Conservation (phyloP, 53 echinoderm and acorn worm genomes). For the Zoroaster sp. region DNA sequence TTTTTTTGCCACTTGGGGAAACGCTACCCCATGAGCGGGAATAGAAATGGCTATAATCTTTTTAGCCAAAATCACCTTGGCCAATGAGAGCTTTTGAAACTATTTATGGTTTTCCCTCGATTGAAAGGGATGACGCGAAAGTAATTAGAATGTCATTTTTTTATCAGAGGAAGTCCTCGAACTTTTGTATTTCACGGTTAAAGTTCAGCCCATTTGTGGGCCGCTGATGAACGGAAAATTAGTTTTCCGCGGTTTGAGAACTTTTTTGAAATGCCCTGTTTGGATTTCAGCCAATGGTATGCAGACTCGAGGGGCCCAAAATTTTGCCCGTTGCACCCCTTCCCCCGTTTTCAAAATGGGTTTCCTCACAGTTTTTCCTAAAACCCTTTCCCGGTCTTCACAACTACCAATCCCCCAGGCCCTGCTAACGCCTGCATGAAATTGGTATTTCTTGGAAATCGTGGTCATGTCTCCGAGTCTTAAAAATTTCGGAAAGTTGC, state of each 20-base stretch:
- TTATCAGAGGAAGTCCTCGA: background rate
- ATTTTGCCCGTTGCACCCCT: constrained; percentile 13
- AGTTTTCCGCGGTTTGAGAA: constrained; percentile 16
- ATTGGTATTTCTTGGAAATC: constrained; percentile 15
- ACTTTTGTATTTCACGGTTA: constrained; percentile 40
- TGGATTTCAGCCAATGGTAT: constrained; percentile 30
- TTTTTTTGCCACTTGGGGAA: constrained; percentile 8
- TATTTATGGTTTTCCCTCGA: constrained; percentile 49
- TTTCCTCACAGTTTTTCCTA: background rate
- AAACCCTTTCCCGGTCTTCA: constrained; percentile 2
- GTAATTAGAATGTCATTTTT: constrained; percentile 37
- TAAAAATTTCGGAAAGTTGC: constrained; percentile 45
- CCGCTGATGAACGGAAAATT: constrained; percentile 16
- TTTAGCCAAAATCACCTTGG: constrained; percentile 16
- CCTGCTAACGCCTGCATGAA: constrained; percentile 28
- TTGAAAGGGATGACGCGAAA: constrained; percentile 29
- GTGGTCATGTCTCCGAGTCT: constrained; percentile 23
- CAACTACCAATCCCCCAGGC: constrained; percentile 31
- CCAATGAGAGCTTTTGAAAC: constrained; percentile 51
- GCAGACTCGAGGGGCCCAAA: constrained; percentile 20
- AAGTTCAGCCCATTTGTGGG: constrained; percentile 57
- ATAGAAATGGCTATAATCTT: constrained; percentile 17
- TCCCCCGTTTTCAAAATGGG: constrained; percentile 34
- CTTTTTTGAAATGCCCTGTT: constrained; percentile 19
- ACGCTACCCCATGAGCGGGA: constrained; percentile 15